Conservation (phyloP, 2,113 vertebrate species). For the Grammomys surdaster region DNA sequence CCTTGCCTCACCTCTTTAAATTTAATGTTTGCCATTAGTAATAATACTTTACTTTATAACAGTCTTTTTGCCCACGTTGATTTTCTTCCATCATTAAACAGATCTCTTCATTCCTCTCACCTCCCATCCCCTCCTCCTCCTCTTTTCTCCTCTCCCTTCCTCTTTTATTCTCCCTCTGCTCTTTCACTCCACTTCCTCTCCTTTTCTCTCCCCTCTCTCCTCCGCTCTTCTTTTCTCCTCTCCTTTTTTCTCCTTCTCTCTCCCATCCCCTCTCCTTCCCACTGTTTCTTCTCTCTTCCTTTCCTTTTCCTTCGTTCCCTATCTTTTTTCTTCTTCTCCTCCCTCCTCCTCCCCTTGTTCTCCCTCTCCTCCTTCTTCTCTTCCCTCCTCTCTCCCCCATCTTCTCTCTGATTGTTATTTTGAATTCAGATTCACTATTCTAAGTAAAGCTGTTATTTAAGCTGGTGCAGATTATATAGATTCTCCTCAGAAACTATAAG, state of each 20-base stretch:
- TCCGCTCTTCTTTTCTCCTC: not conserved
- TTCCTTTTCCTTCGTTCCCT: not conserved
- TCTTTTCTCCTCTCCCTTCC: not conserved
- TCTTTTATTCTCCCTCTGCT: not conserved
- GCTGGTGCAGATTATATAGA: not conserved
- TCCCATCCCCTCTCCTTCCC: not conserved
- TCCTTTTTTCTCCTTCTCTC: accelerated
- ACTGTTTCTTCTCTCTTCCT: not conserved
- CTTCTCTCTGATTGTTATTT: not conserved
- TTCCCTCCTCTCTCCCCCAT: not conserved
- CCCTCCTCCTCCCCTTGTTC: not conserved
- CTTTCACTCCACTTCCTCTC: not conserved
- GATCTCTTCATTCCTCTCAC: not conserved
- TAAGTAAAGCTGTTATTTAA: not conserved
- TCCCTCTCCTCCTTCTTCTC: not conserved
- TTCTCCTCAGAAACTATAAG: not conserved
- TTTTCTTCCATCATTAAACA: not conserved
- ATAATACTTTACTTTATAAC: not conserved
- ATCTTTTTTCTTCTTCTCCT: not conserved
- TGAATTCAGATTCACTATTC: not conserved
- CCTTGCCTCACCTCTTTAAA: not conserved
- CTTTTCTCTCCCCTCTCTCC: not conserved
- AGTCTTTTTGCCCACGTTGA: not conserved
- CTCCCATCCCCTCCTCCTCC: not conserved
- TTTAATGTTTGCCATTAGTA: not conserved